These are phyloP conservation scores for Crypturellus undulatus DNA, from an alignment of 2,113 vertebrate species.

Conservation along the genomic window DNA sequence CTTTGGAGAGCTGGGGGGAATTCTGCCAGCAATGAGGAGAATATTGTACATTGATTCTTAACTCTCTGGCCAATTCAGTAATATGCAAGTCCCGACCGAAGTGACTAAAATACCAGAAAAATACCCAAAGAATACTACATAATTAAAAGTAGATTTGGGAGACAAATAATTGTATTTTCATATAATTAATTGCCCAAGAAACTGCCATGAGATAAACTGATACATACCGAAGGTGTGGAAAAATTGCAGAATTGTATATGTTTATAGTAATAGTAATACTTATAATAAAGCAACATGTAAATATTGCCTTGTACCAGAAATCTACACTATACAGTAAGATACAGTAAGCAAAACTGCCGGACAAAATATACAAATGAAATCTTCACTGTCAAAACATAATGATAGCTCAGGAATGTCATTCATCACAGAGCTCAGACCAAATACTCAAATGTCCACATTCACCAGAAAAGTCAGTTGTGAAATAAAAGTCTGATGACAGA, in stretches of 20 bases:
- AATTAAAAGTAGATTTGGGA: neutral
- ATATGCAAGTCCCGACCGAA: neutral
- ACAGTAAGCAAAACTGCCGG: neutral
- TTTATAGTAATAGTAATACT: neutral
- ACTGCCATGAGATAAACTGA: neutral
- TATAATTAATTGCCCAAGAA: neutral
- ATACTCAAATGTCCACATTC: neutral
- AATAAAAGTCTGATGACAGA: neutral
- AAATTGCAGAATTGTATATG: neutral
- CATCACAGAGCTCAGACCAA: neutral
- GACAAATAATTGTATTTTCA: neutral
- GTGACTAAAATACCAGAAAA: neutral
- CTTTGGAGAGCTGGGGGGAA: neutral
- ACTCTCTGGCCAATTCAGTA: neutral
- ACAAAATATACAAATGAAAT: neutral
- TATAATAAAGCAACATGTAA: neutral
- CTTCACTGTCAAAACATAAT: neutral
- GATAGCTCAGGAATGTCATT: neutral
- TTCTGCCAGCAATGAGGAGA: neutral
- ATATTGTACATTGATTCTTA: neutral
- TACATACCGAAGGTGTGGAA: neutral
- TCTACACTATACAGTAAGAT: neutral
- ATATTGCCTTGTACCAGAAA: neutral
- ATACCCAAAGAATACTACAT: neutral
- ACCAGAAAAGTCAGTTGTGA: neutral